These are phyloP conservation scores for Petaurus breviceps DNA, from an alignment of 2,113 vertebrate genomes.

Conservation along the genomic window DNA sequence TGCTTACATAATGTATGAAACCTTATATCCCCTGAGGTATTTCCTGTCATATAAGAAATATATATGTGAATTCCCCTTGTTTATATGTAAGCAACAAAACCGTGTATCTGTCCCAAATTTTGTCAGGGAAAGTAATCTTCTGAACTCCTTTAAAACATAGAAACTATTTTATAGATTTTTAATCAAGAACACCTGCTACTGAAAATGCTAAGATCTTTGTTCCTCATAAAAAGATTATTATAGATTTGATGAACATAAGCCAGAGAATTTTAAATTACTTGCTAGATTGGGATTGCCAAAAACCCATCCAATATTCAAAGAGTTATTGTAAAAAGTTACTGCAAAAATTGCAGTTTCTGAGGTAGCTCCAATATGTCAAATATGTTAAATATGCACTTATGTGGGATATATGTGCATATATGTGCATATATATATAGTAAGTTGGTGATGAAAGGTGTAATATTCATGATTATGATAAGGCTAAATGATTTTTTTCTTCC, in stretches of 20 bases:
- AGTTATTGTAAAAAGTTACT: neutral
- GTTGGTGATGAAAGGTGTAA: conserved; percentile 49
- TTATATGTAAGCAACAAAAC: conserved; percentile 5
- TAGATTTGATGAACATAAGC: conserved; percentile 38
- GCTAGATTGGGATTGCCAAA: conserved; percentile 33
- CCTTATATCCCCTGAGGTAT: neutral
- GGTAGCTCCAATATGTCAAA: conserved; percentile 13
- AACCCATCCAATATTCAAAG: neutral
- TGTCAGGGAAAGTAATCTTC: neutral
- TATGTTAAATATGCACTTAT: conserved; percentile 7
- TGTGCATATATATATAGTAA: neutral
- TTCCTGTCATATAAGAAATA: neutral
- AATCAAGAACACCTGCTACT: neutral
- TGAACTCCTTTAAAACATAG: neutral
- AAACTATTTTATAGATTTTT: conserved; percentile 17
- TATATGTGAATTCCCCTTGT: conserved; percentile 5
- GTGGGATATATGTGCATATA: neutral
- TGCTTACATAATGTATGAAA: neutral
- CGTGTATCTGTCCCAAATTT: conserved; percentile 7
- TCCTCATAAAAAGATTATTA: conserved; percentile 23
- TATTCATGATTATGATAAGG: conserved; percentile 1
- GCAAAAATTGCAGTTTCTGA: conserved; percentile 4
- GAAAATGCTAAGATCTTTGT: conserved; percentile 17
- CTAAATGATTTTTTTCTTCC: conserved; percentile 33
- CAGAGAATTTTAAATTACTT: conserved; percentile 32